Evolutionary conservation across 2,113 vertebrate species (phyloP).

Genomic region (Pungitius pungitius): DNA sequence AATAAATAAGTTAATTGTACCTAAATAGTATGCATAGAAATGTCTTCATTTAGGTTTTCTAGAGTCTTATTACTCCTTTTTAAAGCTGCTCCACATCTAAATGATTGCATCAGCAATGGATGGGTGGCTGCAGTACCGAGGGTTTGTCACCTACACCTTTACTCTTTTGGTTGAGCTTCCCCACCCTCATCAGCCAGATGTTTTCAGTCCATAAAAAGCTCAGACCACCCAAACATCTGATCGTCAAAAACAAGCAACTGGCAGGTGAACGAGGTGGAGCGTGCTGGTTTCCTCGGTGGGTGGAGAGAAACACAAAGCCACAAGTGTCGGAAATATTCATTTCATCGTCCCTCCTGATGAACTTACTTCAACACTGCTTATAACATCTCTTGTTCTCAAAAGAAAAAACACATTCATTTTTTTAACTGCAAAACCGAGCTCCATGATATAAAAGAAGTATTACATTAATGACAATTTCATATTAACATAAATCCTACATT

Average conservation of each 20-base stretch:
- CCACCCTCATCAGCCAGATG: background rate
- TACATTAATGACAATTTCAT: slow-evolving; percentile 42
- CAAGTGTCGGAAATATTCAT: background rate
- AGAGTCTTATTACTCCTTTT: background rate
- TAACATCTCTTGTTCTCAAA: too few species aligned
- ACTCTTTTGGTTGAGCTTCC: background rate
- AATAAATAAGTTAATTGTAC: background rate
- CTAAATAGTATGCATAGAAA: too few species aligned
- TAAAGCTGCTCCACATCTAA: background rate
- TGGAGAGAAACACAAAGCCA: background rate
- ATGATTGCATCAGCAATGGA: background rate
- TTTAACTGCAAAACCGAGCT: background rate
- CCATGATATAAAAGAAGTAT: slow-evolving; percentile 14
- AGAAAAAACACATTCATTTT: background rate
- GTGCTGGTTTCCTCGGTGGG: too few species aligned
- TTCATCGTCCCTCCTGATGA: background rate
- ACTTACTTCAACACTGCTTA: background rate
- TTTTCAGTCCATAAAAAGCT: background rate
- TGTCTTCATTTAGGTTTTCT: background rate
- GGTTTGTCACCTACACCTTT: too few species aligned
- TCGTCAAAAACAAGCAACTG: background rate
- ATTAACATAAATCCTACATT: slow-evolving; percentile 40
- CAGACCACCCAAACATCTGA: background rate
- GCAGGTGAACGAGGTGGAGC: background rate
- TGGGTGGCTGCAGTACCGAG: too few species aligned